Conservation (phyloP, 2,888 invertebrate species). For the Phortica magna region DNA sequence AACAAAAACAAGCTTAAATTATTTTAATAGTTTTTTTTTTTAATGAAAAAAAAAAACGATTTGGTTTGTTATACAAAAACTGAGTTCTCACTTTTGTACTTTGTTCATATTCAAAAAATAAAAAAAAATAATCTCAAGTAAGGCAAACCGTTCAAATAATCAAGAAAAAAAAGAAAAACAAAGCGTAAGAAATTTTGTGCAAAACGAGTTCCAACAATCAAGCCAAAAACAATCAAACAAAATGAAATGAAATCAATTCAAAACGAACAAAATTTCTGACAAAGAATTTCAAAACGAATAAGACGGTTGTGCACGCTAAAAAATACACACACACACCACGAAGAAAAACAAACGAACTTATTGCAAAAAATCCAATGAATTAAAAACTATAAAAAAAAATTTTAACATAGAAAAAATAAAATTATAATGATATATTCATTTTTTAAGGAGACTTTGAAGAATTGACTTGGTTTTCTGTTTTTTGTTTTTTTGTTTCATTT, state of each 20-base stretch:
- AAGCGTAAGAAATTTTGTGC: slow-evolving; percentile 34
- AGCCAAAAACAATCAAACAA: slow-evolving; percentile 65
- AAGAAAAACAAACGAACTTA: slow-evolving; percentile 28
- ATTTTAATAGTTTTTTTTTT: slow-evolving; percentile 34
- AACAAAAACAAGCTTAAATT: slow-evolving; percentile 46
- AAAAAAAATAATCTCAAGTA: slow-evolving; percentile 16
- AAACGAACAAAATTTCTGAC: neutral
- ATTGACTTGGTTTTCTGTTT: too few relatives aligned
- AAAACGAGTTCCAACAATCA: slow-evolving; percentile 61
- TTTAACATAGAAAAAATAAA: slow-evolving; percentile 48
- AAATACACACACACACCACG: slow-evolving; percentile 38
- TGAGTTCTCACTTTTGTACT: slow-evolving; percentile 1
- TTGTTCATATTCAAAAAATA: slow-evolving; percentile 25
- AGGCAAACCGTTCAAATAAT: slow-evolving; percentile 32
- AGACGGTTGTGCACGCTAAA: slow-evolving; percentile 60
- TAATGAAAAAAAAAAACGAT: neutral
- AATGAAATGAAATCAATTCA: slow-evolving; percentile 28
- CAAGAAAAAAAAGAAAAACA: slow-evolving; percentile 24
- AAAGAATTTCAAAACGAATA: slow-evolving; percentile 5
- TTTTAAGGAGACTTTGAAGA: too few relatives aligned
- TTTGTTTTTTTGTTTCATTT: slow-evolving; percentile 30
- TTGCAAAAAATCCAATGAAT: too few relatives aligned
- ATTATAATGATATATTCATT: neutral
- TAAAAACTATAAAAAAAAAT: too few relatives aligned
- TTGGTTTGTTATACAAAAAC: slow-evolving; percentile 12